phyloP scores from a whole-genome alignment of 64 coral and sea anemone genomes.

The Exaiptasia diaphana region DNA sequence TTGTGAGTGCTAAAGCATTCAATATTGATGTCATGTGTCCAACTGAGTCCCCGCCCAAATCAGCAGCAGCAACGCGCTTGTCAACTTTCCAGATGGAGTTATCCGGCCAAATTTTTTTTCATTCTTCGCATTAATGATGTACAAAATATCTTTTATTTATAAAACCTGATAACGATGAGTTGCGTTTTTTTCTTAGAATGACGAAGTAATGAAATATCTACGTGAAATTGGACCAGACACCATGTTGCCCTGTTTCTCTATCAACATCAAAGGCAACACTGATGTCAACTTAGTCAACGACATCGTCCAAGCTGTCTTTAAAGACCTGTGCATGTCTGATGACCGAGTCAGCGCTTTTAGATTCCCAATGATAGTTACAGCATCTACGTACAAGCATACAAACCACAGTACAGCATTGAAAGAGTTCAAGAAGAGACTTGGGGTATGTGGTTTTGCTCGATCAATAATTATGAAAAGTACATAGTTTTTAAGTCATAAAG shows the following conservation, averaged over 20 bases:
- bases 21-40: too few species aligned
- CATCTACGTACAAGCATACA: slow-evolving; percentile 24
- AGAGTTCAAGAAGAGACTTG: slow-evolving; percentile 59
- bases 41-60: too few species aligned
- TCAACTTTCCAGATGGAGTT: too few species aligned
- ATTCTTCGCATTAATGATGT: too few species aligned
- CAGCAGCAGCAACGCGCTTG: too few species aligned
- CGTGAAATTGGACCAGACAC: slow-evolving; percentile 68
- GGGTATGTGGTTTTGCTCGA: slow-evolving; percentile 50
- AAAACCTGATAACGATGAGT: too few species aligned
- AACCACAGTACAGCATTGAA: slow-evolving; percentile 7
- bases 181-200: slow-evolving; percentile 12
- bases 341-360: slow-evolving; percentile 6
- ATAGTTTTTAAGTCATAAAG: too few species aligned
- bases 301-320: slow-evolving; percentile 13
- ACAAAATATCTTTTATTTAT: too few species aligned
- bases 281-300: slow-evolving; percentile 36
- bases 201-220: slow-evolving; percentile 31
- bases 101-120: too few species aligned
- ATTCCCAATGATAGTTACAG: slow-evolving; percentile 62
- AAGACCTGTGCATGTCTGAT: background rate
- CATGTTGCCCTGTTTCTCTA: slow-evolving; percentile 57
- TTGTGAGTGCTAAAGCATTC: too few species aligned
- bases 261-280: slow-evolving; percentile 30
- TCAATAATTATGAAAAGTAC: too few species aligned